phyloP scores from a whole-genome alignment of 2,113 vertebrate genomes.

The Geococcyx californianus region DNA sequence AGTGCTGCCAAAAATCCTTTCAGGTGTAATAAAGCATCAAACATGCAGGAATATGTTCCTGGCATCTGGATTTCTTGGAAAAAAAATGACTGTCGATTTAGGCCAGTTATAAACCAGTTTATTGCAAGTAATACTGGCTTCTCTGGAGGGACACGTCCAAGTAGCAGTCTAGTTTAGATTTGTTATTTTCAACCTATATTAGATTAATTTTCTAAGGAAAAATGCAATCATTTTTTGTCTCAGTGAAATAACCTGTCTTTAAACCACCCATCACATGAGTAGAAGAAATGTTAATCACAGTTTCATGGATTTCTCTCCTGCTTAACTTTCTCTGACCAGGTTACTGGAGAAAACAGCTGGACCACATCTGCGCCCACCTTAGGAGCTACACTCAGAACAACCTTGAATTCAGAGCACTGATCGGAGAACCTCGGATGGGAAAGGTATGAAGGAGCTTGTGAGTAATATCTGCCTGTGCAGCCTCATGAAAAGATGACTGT shows the following conservation, averaged over 20 bases:
- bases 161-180: neutral
- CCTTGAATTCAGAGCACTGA: slow-evolving; percentile 85
- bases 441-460: slow-evolving; percentile 76
- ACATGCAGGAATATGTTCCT: neutral
- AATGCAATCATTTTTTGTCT: neutral
- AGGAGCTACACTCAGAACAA: slow-evolving; percentile 91
- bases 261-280: neutral
- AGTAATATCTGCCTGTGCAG: neutral
- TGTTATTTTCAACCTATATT: neutral
- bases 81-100: neutral
- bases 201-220: neutral
- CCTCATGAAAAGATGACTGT: neutral
- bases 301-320: neutral
- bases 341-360: slow-evolving; percentile 94
- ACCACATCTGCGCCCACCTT: slow-evolving; percentile 91
- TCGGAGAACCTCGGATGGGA: slow-evolving; percentile 92
- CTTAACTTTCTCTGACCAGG: slow-evolving; percentile 74
- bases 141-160: neutral
- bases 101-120: neutral
- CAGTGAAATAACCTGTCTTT: neutral
- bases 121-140: neutral
- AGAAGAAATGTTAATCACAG: neutral
- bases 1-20: neutral
- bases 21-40: neutral
- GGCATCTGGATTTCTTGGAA: neutral